Evolutionary conservation across 2,113 vertebrate species (phyloP), one percentile per base, ranked within the genome.

Genomic region (Chaenogobius annularis): DNA sequence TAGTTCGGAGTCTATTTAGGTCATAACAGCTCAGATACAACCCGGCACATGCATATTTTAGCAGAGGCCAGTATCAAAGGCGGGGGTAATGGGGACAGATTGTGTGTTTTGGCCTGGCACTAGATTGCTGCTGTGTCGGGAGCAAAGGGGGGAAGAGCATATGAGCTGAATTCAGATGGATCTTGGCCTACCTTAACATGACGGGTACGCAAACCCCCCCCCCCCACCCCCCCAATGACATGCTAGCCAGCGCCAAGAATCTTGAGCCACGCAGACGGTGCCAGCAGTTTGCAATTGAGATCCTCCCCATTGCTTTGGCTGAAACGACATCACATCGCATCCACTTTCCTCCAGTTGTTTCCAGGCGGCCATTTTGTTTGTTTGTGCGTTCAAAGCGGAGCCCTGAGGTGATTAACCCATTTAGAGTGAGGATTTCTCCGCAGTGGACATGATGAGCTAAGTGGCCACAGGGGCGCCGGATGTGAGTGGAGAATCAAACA

Each of bases 121-220:
- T 46, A 50, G 72, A 76, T 71, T 62, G 78, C 77, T 85, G 71
- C 72, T 89, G 86, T 80, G 87, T 85, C 73, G 77, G 66, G 79
- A 77, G 55, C 67, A 82, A 43, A 43, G 10, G 77, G 78, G 26
- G 58, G 85, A 5, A 40, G 84, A 90, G 84, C 90, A 92, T 92
- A 92, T 92, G 91, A 89, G 75, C 80, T 71, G 67, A 75, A 81
- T 90, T 82, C 82, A 84, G 83, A 85, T 86, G 85, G 88, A 85
- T 85, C 75, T 85, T 92, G 89, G 90, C 90, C 88, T 85, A 89
- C 89, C 90, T 92, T 90, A 87, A 83, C 73, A 75, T 81, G 68
- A 77, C 74, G 70, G 75, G 83, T 78, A 87, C 44, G 75, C 77
- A 85, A 31, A 31, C 26, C 26, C 1, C 4, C 26, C 26, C 26